Base-by-base conservation (phyloP, 2,113 vertebrate species). In the Equus quagga region DNA sequence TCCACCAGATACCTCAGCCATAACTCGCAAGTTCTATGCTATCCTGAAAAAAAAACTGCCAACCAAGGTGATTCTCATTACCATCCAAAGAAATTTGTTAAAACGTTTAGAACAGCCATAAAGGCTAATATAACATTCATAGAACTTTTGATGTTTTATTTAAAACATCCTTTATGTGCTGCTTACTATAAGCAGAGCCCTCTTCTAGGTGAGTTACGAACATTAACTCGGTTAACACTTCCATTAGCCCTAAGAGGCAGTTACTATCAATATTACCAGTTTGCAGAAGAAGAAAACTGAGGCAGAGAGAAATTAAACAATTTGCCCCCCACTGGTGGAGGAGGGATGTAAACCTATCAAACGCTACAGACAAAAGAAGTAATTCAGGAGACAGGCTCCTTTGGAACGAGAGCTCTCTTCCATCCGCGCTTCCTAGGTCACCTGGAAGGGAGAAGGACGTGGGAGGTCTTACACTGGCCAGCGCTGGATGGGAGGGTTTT, bases 401-500 rank as follows among this genome's bases (percentile, higher is more conserved):
- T 89, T 81, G 26, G 4, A 8, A 56, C 28, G 31, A 19, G 4
- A 1, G 2, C 31, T 14, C n/a, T 81, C 58, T 31, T 6, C 9
- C 8, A 12, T 0, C 31, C 13, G 17, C 1, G 8, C 6, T 87
- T 91, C 36, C 31, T 3, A 23, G 3, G 18, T 69, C 33, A 46
- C 15, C 4, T 0, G 7, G 23, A 81, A 86, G 21, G 28, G 10
- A 49, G 28, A 56, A 19, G 28, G 49, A 17, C 0, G 0, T 12
- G 18, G 81, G 18, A 19, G 2, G 8, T 33, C 56, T 41, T 28
- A 2, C 19, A 2, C 19, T 33, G 5, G 6, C 46, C 90, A 24
- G 51, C 4, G 12, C 24, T 58, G 3, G 18, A 13, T 2, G 13
- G 11, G 2, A 7, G 0, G 0, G 44, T 6, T n/a, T 73, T 41